Evolutionary conservation across 2,113 vertebrate species (phyloP).

Genomic region (Daboia siamensis): DNA sequence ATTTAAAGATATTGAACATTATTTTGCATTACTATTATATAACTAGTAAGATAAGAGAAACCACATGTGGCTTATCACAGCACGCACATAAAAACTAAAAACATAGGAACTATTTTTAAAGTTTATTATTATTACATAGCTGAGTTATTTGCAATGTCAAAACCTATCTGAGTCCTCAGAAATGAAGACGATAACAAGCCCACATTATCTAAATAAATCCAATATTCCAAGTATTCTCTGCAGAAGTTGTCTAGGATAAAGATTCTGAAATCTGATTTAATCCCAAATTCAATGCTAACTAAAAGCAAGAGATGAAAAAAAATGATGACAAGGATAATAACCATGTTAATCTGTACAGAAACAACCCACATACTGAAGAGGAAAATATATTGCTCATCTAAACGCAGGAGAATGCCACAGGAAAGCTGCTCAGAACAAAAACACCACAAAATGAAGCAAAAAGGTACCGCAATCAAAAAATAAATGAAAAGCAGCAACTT

Average conservation of each 20-base stretch:
- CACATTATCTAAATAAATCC: constrained; percentile 25
- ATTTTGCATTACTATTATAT: background rate
- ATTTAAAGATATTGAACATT: background rate
- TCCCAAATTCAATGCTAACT: background rate
- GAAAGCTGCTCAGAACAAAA: background rate
- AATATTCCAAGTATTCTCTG: background rate
- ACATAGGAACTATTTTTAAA: constrained; percentile 14
- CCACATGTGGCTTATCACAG: background rate
- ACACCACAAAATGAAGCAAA: background rate
- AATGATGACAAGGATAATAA: background rate
- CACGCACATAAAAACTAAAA: background rate
- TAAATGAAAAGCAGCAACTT: background rate
- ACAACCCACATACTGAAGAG: background rate
- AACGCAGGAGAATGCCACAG: background rate
- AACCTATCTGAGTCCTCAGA: constrained; percentile 13
- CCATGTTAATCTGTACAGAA: constrained; percentile 7
- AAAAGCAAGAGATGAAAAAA: background rate
- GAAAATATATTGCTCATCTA: constrained; percentile 4
- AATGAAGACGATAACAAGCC: constrained; percentile 4
- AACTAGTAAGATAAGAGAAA: background rate
- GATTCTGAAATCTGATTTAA: background rate
- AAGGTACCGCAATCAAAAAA: background rate
- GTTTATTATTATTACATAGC: background rate
- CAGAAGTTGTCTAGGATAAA: constrained; percentile 6
- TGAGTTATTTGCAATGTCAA: background rate